Base-by-base conservation (phyloP, 2,888 invertebrate species). In the Phaonia tiefii region DNA sequence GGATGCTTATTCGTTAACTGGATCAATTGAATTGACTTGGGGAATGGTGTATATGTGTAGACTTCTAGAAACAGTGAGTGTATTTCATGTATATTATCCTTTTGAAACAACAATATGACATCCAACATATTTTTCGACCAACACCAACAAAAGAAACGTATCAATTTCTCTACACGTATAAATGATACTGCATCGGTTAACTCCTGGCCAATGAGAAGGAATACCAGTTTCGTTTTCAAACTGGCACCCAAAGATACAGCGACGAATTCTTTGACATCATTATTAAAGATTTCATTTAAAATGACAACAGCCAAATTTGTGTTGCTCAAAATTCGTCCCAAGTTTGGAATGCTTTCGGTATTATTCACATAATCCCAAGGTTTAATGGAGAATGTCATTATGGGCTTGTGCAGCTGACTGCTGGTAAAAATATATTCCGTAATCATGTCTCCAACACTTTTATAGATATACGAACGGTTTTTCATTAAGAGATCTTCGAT, bases 41-140 rank as follows among this genome's bases (percentile, higher is more conserved):
- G 82, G 76, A 84, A 84, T 0, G 84, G 85, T 39, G 31, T 79
- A 25, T 84, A 85, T 0, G 84, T 76, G 37, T 80, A 79, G n/a
- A 83, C 69, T 20, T 85, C 81, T 72, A 84, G 56, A 42, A 46
- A 26, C 11, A 78, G 46, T 13, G 75, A 51, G 1, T 10, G 11
- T 7, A 69, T 10, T 0, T 11, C 7, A 13, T 11, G 10, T 3
- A 73, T 20, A 20, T 42, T 22, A 22, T 66, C 3, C 22, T 17
- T 56, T 42, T 54, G 78, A 71, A 80, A 85, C 0, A 84, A 51
- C 42, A 85, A 39, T 25, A 85, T 66, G 15, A 75, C 80, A 74
- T 84, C 83, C 3, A 85, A 39, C 0, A 85, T 65, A 82, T 84
- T 85, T 4, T 69, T 69, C 1, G 81, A 75, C 84, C 85, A 84